Evolutionary conservation across 2,888 invertebrate species (phyloP).

Genomic region (Junonia oenone): DNA sequence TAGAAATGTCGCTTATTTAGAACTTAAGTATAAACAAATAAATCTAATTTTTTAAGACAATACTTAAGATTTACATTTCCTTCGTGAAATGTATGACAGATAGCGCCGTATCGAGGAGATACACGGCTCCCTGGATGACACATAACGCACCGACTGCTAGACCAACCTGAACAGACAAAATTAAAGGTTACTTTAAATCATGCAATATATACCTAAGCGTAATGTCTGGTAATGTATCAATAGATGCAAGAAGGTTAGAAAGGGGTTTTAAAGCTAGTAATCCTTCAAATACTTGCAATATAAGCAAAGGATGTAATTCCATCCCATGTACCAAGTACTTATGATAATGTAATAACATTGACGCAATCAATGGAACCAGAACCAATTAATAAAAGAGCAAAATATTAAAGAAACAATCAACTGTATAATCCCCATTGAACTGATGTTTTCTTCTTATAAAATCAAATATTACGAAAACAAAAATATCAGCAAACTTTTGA

Average conservation of each 20-base stretch:
- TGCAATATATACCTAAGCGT: no score
- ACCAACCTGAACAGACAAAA: slow-evolving; percentile 79
- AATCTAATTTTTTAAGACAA: slow-evolving; percentile 5
- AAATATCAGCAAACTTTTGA: no score
- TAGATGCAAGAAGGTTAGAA: slow-evolving; percentile 2
- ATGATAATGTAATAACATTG: background rate
- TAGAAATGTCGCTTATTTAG: background rate
- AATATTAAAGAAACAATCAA: background rate
- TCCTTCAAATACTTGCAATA: slow-evolving; percentile 7
- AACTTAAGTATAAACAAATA: slow-evolving; percentile 9
- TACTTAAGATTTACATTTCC: slow-evolving; percentile 68
- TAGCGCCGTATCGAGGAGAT: slow-evolving; percentile 88
- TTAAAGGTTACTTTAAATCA: background rate
- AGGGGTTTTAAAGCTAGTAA: background rate
- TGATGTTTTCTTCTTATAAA: no score
- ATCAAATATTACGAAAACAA: no score
- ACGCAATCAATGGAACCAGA: background rate
- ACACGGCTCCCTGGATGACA: slow-evolving; percentile 88
- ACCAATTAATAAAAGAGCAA: background rate
- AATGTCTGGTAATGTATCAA: background rate
- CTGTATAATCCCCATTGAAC: no score
- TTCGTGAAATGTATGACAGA: slow-evolving; percentile 87
- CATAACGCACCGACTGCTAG: slow-evolving; percentile 89
- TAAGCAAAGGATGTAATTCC: background rate
- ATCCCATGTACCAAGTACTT: background rate